These are phyloP conservation scores for Drosophila pruinosa DNA, from an alignment of 1,140 invertebrate genomes.

Conservation along the genomic window DNA sequence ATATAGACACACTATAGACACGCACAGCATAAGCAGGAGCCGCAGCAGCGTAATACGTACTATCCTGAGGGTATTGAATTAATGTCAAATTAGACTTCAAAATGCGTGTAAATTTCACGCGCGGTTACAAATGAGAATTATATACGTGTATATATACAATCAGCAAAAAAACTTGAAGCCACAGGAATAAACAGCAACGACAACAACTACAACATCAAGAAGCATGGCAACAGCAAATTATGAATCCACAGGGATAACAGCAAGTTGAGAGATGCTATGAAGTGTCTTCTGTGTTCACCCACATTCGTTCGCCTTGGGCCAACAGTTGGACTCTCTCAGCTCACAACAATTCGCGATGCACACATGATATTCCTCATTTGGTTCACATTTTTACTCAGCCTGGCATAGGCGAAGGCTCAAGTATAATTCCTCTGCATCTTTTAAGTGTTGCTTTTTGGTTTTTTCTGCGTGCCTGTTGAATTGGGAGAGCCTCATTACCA, in stretches of 20 bases:
- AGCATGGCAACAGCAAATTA: constrained; percentile 44
- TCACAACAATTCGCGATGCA: constrained; percentile 13
- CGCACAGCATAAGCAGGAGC: background rate
- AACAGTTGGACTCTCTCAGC: constrained; percentile 35
- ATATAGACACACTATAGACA: constrained; percentile 3
- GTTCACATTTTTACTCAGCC: background rate
- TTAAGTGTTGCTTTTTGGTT: constrained; percentile 48
- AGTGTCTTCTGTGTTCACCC: background rate
- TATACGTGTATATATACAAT: constrained; percentile 12
- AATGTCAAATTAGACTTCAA: constrained; percentile 77
- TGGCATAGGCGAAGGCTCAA: background rate
- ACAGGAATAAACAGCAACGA: constrained; percentile 30
- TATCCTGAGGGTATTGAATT: constrained; percentile 68
- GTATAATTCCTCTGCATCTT: constrained; percentile 20
- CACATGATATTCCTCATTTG: background rate
- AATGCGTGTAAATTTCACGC: constrained; percentile 76
- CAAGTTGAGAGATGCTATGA: background rate
- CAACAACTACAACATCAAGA: constrained; percentile 24
- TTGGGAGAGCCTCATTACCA: constrained; percentile 49
- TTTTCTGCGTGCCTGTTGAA: constrained; percentile 35
- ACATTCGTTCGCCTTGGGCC: constrained; percentile 48
- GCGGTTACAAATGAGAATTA: constrained; percentile 65
- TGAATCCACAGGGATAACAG: constrained; percentile 50
- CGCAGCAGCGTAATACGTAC: constrained; percentile 28
- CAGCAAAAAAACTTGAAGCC: constrained; percentile 10